phyloP scores from a whole-genome alignment of 2,113 vertebrate genomes.

The Cynopterus brachyotis region DNA sequence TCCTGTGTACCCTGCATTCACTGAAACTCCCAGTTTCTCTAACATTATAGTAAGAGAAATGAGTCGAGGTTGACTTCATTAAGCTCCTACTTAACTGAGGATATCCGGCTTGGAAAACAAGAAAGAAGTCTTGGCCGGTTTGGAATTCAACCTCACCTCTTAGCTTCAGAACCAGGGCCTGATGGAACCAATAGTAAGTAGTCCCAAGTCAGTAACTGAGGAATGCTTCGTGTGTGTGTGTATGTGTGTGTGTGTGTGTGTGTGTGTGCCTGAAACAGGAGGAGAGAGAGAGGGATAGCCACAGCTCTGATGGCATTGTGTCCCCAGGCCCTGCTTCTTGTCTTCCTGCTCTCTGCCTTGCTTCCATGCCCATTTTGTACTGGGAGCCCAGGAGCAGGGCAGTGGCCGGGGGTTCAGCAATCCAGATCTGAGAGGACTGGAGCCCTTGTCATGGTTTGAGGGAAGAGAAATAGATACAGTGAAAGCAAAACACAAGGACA shows the following conservation, averaged over 20 bases:
- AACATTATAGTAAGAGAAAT: not conserved
- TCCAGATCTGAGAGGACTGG: not conserved
- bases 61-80: not conserved
- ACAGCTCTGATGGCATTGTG: accelerated
- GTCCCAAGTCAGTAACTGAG: not conserved
- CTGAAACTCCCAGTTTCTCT: not conserved
- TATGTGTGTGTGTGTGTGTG: not conserved
- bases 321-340: not conserved
- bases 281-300: not conserved
- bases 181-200: not conserved
- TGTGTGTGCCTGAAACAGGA: not conserved
- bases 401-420: not conserved
- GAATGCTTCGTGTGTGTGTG: not conserved
- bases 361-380: not conserved
- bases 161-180: not conserved
- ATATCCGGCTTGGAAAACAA: not conserved
- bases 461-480: not conserved
- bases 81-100: not conserved
- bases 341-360: not conserved
- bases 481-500: not conserved
- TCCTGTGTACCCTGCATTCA: not conserved
- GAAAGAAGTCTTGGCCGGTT: not conserved
- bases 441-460: not conserved
- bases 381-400: not conserved
- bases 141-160: not conserved